A percentile compares a stretch with the other conserved stretches of the same genome.
phyloP scores from a whole-genome alignment of 2,888 invertebrate genomes.

The Chromoteleia sp. region DNA sequence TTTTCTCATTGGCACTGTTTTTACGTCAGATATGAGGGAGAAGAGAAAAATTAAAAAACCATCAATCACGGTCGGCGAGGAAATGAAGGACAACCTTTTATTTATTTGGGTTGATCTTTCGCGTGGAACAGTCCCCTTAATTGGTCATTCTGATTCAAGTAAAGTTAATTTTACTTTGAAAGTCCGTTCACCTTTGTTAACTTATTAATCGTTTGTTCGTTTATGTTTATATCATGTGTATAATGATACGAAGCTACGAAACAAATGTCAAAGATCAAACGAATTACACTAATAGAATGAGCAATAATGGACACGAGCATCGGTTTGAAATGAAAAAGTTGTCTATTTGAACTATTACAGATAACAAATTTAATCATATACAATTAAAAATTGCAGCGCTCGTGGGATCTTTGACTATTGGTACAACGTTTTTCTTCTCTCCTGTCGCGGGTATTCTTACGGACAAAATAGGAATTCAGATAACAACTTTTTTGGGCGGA shows the following conservation, averaged over 20 bases:
- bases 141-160: background rate
- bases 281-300: background rate
- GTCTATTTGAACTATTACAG: too few relatives aligned
- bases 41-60: background rate
- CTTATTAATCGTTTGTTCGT: too few relatives aligned
- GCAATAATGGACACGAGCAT: background rate
- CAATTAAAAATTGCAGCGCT: conserved; percentile 88
- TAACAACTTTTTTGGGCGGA: conserved; percentile 94
- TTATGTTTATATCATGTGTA: too few relatives aligned
- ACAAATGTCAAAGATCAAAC: background rate
- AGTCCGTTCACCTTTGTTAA: too few relatives aligned
- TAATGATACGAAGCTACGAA: too few relatives aligned
- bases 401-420: conserved; percentile 94
- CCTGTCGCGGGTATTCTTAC: conserved; percentile 94
- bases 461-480: conserved; percentile 93
- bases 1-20: background rate
- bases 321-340: background rate
- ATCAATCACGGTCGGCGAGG: background rate
- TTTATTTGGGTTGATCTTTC: background rate
- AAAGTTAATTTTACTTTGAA: too few relatives aligned
- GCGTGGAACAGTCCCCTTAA: background rate
- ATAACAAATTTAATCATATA: background rate
- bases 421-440: conserved; percentile 95
- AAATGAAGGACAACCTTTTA: background rate
- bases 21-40: background rate